Conservation (phyloP, 2,797 vertebrate species). For the Cryptoprocta ferox region DNA sequence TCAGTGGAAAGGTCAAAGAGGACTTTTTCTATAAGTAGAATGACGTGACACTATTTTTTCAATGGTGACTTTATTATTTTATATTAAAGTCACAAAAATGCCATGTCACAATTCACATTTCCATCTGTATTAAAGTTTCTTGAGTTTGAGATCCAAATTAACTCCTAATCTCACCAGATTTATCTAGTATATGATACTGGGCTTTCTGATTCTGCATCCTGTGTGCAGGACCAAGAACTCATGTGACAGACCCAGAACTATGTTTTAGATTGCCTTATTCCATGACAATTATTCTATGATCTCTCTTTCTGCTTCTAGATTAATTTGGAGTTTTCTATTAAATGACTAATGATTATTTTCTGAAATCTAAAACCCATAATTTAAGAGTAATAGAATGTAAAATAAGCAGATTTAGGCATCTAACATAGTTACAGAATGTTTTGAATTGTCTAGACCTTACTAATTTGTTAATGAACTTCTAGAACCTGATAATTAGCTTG, state of each 20-base stretch:
- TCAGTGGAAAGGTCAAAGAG: background rate
- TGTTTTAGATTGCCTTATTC: background rate
- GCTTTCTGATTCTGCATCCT: slow-evolving; percentile 22
- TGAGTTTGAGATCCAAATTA: background rate
- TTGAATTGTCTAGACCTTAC: background rate
- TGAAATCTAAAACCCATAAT: background rate
- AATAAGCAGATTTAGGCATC: slow-evolving; percentile 7
- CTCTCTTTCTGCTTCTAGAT: background rate
- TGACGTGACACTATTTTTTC: slow-evolving; percentile 2
- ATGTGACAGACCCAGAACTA: background rate
- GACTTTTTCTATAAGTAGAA: slow-evolving; percentile 6
- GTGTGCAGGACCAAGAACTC: background rate
- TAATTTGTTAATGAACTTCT: slow-evolving; percentile 29
- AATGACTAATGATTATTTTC: slow-evolving; percentile 39
- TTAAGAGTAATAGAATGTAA: slow-evolving; percentile 8
- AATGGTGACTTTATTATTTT: slow-evolving; percentile 10
- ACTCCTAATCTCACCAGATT: background rate
- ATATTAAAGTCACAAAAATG: slow-evolving; percentile 27
- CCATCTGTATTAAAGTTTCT: background rate
- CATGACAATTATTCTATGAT: slow-evolving; percentile 22
- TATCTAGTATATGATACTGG: background rate
- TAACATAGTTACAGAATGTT: background rate
- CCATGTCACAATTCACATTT: slow-evolving; percentile 33
- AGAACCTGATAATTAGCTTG: slow-evolving; percentile 4
- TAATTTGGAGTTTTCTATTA: slow-evolving; percentile 47